These are phyloP conservation scores for Drosophila multiciliata DNA, from an alignment of 2,888 invertebrate species.

Conservation along the genomic window DNA sequence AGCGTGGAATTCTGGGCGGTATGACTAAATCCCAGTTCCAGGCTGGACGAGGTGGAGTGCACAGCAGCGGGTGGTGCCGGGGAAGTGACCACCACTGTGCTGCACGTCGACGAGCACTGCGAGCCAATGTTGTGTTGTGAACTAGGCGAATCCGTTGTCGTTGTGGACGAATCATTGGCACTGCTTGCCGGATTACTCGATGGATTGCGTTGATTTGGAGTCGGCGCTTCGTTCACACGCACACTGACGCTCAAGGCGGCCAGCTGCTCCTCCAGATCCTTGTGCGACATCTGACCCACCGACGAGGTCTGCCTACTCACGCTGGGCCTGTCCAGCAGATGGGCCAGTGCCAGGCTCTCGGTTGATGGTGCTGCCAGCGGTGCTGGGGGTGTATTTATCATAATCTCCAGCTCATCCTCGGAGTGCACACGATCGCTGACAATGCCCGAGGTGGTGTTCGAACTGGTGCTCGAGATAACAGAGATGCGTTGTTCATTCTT, in stretches of 20 bases:
- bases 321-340: constrained; percentile 88
- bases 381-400: constrained; percentile 92
- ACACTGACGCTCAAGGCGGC: constrained; percentile 82
- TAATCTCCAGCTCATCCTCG: constrained; percentile 96
- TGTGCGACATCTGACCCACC: constrained; percentile 85
- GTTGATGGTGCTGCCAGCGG: constrained; percentile 91
- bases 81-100: constrained; percentile 92
- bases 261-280: constrained; percentile 85
- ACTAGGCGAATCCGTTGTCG: constrained; percentile 85
- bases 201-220: constrained; percentile 35
- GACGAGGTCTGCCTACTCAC: constrained; percentile 87
- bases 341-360: constrained; percentile 92
- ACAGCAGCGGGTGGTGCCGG: constrained; percentile 85
- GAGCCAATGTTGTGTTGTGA: constrained; percentile 89
- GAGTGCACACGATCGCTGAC: constrained; percentile 98
- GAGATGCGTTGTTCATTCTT: constrained; percentile 93
- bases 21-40: constrained; percentile 94
- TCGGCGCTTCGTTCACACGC: constrained; percentile 61
- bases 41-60: constrained; percentile 91
- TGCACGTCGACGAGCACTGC: constrained; percentile 94
- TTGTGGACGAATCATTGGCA: constrained; percentile 75
- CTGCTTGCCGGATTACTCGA: constrained; percentile 8
- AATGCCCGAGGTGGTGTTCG: constrained; percentile 98
- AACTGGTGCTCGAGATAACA: constrained; percentile 96
- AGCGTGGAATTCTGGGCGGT: constrained; percentile 94